A percentile compares a stretch with the other conserved stretches of the same genome.
Conservation (phyloP, 2,113 vertebrate genomes). For the Heloderma charlesbogerti region DNA sequence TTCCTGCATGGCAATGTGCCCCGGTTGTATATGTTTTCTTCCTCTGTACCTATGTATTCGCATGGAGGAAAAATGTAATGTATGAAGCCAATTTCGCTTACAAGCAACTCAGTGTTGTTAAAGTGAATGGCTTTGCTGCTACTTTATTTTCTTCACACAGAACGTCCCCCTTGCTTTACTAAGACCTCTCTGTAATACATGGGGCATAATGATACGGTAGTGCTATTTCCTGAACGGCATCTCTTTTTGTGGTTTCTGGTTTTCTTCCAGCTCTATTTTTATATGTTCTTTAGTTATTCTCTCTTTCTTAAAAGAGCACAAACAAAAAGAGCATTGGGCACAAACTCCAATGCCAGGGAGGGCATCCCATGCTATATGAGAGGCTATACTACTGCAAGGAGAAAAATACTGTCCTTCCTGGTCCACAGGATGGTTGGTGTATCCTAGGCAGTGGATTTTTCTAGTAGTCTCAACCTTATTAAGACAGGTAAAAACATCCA, state of each 20-base stretch:
- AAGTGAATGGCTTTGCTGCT: not conserved
- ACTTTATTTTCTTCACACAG: not conserved
- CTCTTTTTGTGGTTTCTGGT: constrained; percentile 72
- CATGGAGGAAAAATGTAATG: not conserved
- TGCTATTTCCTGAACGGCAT: constrained; percentile 70
- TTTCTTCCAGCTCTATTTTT: constrained; percentile 79
- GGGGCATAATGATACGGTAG: constrained; percentile 65
- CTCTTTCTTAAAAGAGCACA: constrained; percentile 39
- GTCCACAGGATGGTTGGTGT: too few relatives aligned
- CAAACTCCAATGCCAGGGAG: too few relatives aligned
- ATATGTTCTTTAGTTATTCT: not conserved
- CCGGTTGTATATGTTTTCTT: not conserved
- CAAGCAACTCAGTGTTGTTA: not conserved
- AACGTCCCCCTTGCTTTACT: constrained; percentile 11
- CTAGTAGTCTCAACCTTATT: too few relatives aligned
- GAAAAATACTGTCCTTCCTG: too few relatives aligned
- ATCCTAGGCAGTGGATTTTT: too few relatives aligned
- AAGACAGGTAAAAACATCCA: too few relatives aligned
- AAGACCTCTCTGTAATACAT: constrained; percentile 36
- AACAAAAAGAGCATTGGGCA: too few relatives aligned
- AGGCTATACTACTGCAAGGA: too few relatives aligned
- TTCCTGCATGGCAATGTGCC: not conserved
- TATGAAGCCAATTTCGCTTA: not conserved
- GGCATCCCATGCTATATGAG: too few relatives aligned
- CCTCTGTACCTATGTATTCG: not conserved